phyloP scores from a whole-genome alignment of 2,113 vertebrate species.

The Petrocephalus microphthalmus region DNA sequence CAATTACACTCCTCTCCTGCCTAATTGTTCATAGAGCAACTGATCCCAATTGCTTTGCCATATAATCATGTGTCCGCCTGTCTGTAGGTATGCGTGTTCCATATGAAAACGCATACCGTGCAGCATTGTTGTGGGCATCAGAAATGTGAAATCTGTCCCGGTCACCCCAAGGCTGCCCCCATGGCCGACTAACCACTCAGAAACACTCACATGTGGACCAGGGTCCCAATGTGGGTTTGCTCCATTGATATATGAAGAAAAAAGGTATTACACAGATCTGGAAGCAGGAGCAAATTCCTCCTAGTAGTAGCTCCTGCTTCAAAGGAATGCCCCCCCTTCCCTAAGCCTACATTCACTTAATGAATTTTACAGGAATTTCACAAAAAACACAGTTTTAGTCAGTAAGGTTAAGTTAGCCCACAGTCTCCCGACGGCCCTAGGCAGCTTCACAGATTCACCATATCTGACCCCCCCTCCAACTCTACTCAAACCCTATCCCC shows the following conservation, averaged over 20 bases:
- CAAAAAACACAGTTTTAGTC: neutral
- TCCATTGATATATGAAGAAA: neutral
- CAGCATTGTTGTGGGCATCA: conserved; percentile 20
- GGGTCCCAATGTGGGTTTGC: neutral
- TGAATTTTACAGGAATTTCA: neutral
- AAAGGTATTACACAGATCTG: neutral
- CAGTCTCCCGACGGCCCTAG: neutral
- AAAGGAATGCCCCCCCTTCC: neutral
- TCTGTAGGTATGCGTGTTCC: conserved; percentile 24
- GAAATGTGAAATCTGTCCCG: conserved; percentile 11
- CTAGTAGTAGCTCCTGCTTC: neutral
- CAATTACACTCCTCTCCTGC: conserved; percentile 13
- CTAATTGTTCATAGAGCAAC: conserved; percentile 24
- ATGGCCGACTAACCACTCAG: neutral
- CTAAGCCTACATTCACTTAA: neutral
- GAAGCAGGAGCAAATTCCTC: neutral
- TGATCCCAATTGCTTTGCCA: conserved; percentile 1
- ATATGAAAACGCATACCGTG: neutral
- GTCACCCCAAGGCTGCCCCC: neutral
- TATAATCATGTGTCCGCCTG: conserved; percentile 28
- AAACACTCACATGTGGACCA: conserved; percentile 15
- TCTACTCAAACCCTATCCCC: neutral
- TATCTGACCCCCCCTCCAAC: neutral
- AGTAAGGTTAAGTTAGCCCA: neutral
- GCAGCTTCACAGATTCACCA: neutral